Conservation (phyloP, 2,888 invertebrate genomes). For the Gisinianus flammeolus region DNA sequence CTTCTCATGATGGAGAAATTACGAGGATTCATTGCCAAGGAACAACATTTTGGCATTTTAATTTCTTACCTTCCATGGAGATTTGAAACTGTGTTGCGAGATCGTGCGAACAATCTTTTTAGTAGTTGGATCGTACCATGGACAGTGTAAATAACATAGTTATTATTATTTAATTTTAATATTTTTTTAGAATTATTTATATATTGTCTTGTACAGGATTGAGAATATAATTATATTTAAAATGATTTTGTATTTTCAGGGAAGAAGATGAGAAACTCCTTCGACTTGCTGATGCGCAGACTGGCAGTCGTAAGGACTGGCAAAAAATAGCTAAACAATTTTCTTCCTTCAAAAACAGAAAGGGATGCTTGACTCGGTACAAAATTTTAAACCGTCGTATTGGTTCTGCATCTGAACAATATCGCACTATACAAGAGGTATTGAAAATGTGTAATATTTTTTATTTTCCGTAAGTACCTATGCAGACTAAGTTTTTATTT, state of each 20-base stretch:
- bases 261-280: constrained; percentile 54
- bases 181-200: no score
- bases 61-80: constrained; percentile 56
- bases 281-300: constrained; percentile 44
- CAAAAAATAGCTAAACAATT: constrained; percentile 53
- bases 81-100: constrained; percentile 35
- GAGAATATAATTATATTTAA: background rate
- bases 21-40: constrained; percentile 47
- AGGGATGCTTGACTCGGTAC: constrained; percentile 55
- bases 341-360: constrained; percentile 55
- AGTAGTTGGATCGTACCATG: constrained; percentile 57
- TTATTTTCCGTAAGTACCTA: no score
- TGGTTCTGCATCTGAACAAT: constrained; percentile 40
- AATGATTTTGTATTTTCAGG: no score
- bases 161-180: no score
- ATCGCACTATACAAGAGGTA: constrained; percentile 51
- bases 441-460: background rate
- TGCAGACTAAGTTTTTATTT: no score
- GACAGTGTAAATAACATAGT: constrained; percentile 54
- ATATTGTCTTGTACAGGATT: no score
- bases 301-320: constrained; percentile 50
- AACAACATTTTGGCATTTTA: constrained; percentile 54
- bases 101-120: constrained; percentile 49
- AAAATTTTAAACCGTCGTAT: constrained; percentile 47
- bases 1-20: constrained; percentile 52